A percentile compares a stretch with the other conserved stretches of the same genome.
Evolutionary conservation across 2,113 vertebrate species (phyloP).

Genomic region (Cryptomyrus ogoouensis): DNA sequence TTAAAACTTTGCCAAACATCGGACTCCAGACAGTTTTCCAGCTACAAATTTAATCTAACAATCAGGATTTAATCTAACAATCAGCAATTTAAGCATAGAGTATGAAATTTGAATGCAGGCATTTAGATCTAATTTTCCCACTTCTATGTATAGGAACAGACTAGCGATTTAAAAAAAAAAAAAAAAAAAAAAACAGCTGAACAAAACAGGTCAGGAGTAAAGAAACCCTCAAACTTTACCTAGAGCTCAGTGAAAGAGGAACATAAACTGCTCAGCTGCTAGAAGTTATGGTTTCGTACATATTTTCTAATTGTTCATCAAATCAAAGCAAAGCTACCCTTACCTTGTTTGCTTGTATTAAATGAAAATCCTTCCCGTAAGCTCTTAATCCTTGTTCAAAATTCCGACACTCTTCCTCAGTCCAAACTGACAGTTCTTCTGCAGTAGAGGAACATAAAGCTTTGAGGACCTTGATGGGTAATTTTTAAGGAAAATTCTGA

Average conservation of each 20-base stretch:
- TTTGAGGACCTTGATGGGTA: background rate
- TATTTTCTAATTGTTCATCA: background rate
- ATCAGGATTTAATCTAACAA: background rate
- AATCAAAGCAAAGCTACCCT: slow-evolving; percentile 26
- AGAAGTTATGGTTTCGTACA: background rate
- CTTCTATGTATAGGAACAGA: background rate
- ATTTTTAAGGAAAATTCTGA: background rate
- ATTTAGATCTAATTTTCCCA: background rate
- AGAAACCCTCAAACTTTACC: background rate
- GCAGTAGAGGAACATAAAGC: slow-evolving; percentile 26
- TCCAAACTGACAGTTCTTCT: slow-evolving; percentile 95
- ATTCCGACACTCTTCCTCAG: slow-evolving; percentile 90
- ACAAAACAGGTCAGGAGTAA: background rate
- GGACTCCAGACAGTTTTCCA: background rate
- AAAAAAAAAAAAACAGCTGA: background rate
- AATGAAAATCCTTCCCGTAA: slow-evolving; percentile 93
- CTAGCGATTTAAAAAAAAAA: background rate
- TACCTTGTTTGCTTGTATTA: slow-evolving; percentile 95
- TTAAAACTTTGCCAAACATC: background rate
- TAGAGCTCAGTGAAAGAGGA: background rate
- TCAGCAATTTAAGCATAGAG: background rate
- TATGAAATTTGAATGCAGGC: background rate
- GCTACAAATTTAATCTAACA: background rate
- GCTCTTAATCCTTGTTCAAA: slow-evolving; percentile 91
- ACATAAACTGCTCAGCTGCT: background rate